These are phyloP conservation scores for Sebastes iracundus DNA, from an alignment of 2,797 vertebrate species.

Conservation along the genomic window DNA sequence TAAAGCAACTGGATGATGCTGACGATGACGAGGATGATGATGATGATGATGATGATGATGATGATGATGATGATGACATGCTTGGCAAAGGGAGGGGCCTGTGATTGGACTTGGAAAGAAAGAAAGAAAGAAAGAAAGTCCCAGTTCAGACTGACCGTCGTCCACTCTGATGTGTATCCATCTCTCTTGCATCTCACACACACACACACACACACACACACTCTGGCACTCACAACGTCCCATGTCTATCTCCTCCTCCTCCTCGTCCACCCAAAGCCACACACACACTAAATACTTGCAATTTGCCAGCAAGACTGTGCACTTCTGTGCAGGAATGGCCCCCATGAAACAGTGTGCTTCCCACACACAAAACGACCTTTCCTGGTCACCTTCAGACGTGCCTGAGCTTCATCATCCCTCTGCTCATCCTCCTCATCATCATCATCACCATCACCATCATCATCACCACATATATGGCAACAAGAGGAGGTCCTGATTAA, in stretches of 20 bases:
- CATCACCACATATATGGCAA: conserved; percentile 3
- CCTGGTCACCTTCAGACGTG: conserved; percentile 84
- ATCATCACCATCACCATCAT: background rate
- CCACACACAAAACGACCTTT: conserved; percentile 81
- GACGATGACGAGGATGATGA: background rate
- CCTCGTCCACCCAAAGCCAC: conserved; percentile 21
- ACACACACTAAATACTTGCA: conserved; percentile 1
- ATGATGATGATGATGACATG: background rate
- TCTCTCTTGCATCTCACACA: background rate
- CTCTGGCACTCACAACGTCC: background rate
- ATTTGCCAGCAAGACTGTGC: background rate
- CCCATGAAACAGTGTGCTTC: conserved; percentile 51
- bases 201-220: background rate
- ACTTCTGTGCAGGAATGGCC: conserved; percentile 22
- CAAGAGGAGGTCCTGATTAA: conserved; percentile 19
- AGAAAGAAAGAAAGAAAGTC: background rate
- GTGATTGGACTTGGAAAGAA: background rate
- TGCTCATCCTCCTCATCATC: conserved; percentile 15
- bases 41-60: background rate
- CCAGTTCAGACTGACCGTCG: background rate
- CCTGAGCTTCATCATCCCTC: conserved; percentile 43
- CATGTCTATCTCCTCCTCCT: conserved; percentile 23
- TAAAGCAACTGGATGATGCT: conserved; percentile 1
- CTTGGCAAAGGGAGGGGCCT: background rate
- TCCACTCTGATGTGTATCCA: background rate